phyloP scores from a whole-genome alignment of 2,113 vertebrate genomes.

The Gavia stellata region DNA sequence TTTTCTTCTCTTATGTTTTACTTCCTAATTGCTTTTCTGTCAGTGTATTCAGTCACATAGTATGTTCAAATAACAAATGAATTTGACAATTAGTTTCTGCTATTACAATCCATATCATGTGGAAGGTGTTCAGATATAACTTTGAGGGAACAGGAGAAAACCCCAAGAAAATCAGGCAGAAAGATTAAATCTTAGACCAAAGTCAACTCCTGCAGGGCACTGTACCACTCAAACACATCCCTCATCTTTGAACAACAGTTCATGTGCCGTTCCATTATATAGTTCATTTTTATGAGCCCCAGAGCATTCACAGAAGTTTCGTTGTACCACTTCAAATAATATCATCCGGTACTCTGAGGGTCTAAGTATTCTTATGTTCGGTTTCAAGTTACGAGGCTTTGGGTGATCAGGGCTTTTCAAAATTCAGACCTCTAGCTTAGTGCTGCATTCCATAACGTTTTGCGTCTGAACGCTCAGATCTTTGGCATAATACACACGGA shows the following conservation, averaged over 20 bases:
- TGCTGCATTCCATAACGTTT: not conserved
- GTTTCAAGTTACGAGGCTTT: not conserved
- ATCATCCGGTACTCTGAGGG: not conserved
- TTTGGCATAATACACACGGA: not conserved
- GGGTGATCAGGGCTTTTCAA: not conserved
- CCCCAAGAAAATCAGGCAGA: not conserved
- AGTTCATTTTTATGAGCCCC: not conserved
- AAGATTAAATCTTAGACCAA: not conserved
- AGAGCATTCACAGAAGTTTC: not conserved
- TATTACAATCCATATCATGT: not conserved
- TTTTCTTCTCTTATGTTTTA: not conserved
- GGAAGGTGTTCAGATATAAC: not conserved
- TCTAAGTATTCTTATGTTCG: not conserved
- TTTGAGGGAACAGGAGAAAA: not conserved
- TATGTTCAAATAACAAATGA: not conserved
- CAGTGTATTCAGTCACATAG: not conserved
- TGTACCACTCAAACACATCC: not conserved
- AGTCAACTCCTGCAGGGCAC: not conserved
- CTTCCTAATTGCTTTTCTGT: not conserved
- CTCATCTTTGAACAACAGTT: not conserved
- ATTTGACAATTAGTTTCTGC: not conserved
- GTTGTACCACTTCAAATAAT: not conserved
- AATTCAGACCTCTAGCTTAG: not conserved
- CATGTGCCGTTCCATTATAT: not conserved
- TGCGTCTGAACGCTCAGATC: not conserved